A percentile compares a stretch with the other conserved stretches of the same genome.
These are phyloP conservation scores for Phalloptychus januarius DNA, from an alignment of 2,797 vertebrate genomes.

Conservation along the genomic window DNA sequence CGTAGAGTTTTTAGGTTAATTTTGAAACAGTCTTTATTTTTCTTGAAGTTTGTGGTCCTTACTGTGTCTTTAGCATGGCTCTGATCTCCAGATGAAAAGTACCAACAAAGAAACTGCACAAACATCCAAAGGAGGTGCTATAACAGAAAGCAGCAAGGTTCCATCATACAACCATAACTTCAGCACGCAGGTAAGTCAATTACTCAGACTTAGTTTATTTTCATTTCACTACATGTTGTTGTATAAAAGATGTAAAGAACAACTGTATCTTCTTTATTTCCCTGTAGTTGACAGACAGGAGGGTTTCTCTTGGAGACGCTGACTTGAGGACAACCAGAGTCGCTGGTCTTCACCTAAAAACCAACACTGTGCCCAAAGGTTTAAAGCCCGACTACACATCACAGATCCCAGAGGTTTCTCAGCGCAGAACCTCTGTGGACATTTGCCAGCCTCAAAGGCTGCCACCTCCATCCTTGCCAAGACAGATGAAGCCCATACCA, in stretches of 20 bases:
- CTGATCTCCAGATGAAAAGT: conserved; percentile 79
- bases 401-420: conserved; percentile 11
- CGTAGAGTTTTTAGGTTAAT: background rate
- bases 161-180: conserved; percentile 4
- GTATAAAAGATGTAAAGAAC: background rate
- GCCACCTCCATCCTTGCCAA: conserved; percentile 15
- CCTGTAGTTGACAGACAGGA: conserved; percentile 42
- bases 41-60: conserved; percentile 4
- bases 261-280: conserved; percentile 15
- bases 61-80: conserved; percentile 78
- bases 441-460: background rate
- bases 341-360: conserved; percentile 63
- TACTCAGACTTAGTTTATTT: background rate
- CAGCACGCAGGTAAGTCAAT: conserved; percentile 46
- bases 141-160: conserved; percentile 41
- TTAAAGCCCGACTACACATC: conserved; percentile 68
- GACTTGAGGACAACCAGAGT: conserved; percentile 33
- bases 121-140: conserved; percentile 75
- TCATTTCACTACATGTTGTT: background rate
- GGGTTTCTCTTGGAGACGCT: conserved; percentile 35
- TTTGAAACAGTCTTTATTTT: background rate
- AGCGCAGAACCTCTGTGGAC: conserved; percentile 38
- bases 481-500: background rate
- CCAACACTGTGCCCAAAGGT: conserved; percentile 62
- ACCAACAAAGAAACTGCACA: conserved; percentile 77